phyloP scores from a whole-genome alignment of 2,888 invertebrate species.

The Hemithea aestivaria region DNA sequence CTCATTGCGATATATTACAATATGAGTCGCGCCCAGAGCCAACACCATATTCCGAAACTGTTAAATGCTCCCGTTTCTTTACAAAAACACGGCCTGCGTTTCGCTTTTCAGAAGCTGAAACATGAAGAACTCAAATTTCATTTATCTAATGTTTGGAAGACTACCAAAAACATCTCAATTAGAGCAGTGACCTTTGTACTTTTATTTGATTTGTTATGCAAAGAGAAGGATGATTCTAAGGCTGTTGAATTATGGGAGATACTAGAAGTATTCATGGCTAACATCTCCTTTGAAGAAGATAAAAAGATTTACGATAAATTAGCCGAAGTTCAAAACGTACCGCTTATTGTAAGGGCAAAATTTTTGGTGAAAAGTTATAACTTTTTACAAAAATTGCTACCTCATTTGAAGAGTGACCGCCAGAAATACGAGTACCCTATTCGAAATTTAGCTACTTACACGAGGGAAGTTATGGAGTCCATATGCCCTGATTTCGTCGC shows the following conservation, averaged over 20 bases:
- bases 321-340: slow-evolving; percentile 34
- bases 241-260: slow-evolving; percentile 42
- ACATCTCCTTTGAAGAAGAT: slow-evolving; percentile 50
- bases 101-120: slow-evolving; percentile 45
- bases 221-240: slow-evolving; percentile 39
- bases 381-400: slow-evolving; percentile 40
- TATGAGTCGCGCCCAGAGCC: slow-evolving; percentile 34
- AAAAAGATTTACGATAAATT: slow-evolving; percentile 46
- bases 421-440: slow-evolving; percentile 26
- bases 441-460: slow-evolving; percentile 30
- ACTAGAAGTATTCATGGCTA: slow-evolving; percentile 48
- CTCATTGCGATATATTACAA: slow-evolving; percentile 54
- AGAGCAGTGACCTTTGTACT: slow-evolving; percentile 50
- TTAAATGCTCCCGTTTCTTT: slow-evolving; percentile 52
- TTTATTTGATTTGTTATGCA: slow-evolving; percentile 42
- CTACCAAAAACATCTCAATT: slow-evolving; percentile 50
- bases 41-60: slow-evolving; percentile 40
- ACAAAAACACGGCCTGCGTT: slow-evolving; percentile 57
- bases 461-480: slow-evolving; percentile 41
- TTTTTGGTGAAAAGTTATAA: slow-evolving; percentile 47
- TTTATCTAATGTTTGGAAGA: slow-evolving; percentile 46
- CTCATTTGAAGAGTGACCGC: slow-evolving; percentile 27
- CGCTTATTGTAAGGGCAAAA: slow-evolving; percentile 36
- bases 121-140: slow-evolving; percentile 37
- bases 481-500: slow-evolving; percentile 42